phyloP scores from a whole-genome alignment of 2,888 invertebrate species.

The Microctonus brassicae region DNA sequence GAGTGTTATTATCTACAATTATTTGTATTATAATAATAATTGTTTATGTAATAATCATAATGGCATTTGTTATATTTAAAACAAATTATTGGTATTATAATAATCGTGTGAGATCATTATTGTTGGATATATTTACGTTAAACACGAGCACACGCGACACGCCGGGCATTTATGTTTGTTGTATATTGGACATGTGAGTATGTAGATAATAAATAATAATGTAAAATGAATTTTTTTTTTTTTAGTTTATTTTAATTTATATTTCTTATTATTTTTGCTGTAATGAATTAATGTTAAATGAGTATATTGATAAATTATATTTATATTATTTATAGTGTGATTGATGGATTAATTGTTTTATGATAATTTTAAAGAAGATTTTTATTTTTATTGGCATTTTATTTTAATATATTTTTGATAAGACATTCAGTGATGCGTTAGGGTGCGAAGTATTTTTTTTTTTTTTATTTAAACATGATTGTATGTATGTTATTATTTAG shows the following conservation, averaged over 20 bases:
- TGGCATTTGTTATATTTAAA: conserved; percentile 8
- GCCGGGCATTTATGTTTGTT: conserved; percentile 43
- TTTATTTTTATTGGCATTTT: too few relatives aligned
- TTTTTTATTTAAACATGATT: too few relatives aligned
- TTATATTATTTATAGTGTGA: too few relatives aligned
- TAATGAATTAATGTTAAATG: too few relatives aligned
- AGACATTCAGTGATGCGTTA: too few relatives aligned
- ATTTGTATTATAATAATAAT: not conserved
- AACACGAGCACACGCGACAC: conserved; percentile 37
- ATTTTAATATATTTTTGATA: too few relatives aligned
- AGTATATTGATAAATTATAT: too few relatives aligned
- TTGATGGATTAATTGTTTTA: too few relatives aligned
- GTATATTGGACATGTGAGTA: conserved; percentile 51
- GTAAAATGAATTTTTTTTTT: not conserved
- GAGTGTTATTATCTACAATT: not conserved
- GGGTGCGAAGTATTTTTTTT: too few relatives aligned
- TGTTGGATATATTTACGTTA: not conserved
- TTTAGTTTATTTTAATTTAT: not conserved
- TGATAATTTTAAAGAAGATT: too few relatives aligned
- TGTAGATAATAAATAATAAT: not conserved
- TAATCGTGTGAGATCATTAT: conserved; percentile 16
- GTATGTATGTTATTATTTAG: not conserved
- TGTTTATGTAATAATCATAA: not conserved
- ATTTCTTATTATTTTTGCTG: too few relatives aligned
- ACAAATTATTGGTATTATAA: not conserved